Base-by-base conservation (phyloP, 2,888 invertebrate genomes). In the Drosophila mayaguana region DNA sequence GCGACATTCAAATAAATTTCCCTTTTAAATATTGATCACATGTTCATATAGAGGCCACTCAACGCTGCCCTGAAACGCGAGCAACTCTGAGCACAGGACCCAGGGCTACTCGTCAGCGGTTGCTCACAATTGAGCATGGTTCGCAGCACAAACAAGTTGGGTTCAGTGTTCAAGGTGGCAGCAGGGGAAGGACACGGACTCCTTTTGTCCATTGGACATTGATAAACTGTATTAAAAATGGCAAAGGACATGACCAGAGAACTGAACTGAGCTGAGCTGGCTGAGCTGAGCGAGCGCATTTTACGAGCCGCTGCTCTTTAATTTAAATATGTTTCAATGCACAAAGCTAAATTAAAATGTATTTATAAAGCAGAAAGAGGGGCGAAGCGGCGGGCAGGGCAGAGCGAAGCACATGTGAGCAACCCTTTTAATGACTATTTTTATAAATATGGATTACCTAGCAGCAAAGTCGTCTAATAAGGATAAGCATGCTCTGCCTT, bases 311-410 rank as follows among this genome's bases (percentile, higher is more conserved):
- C 56, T 89, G 90, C 88, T 81, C 69, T 89, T 88, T 81, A 83
- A 83, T 88, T 89, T 89, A 83, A 88, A 87, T 87, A 87, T 90
- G 89, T 90, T 90, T 79, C 90, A 88, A 72, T 88, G 88, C 84
- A 88, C 88, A 88, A 89, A 90, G 83, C 85, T 83, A 80, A 84
- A 88, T 89, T 65, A 89, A 86, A 88, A 88, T 78, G 81, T 85
- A 87, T 88, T 85, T 87, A 84, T 87, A 84, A 70, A 78, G n/a
- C 20, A 34, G 8, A 80, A 70, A 80, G n/a, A n/a, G 38, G 6
- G 28, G n/a, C 38, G 48, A 5, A 22, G 36, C 22, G 11, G 18
- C 8, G 42, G 43, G 32, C 32, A 0, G 34, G 25, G 45, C 34
- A 8, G 36, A 32, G 36, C 36, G 5, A 32, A 40, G 38, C 48